Conservation (phyloP, 53 echinoderm and acorn worm species). For the Henricia sp. region DNA sequence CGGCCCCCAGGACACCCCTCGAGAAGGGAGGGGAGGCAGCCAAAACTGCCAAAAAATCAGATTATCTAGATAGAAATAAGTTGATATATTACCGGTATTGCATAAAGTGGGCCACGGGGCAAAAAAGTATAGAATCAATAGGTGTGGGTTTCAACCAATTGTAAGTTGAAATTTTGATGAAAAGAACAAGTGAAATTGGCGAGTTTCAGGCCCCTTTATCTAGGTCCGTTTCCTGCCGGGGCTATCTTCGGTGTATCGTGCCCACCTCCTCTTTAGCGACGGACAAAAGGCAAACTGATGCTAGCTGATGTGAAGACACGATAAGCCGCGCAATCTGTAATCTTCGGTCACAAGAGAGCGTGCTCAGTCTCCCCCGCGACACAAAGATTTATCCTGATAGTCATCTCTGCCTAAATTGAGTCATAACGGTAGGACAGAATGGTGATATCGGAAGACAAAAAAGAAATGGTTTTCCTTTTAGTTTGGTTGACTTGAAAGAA, state of each 20-base stretch:
- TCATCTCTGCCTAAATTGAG: slow-evolving; percentile 22
- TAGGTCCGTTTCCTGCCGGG: slow-evolving; percentile 23
- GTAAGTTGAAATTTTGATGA: no score
- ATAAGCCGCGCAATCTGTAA: slow-evolving; percentile 49
- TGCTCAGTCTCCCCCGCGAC: slow-evolving; percentile 16
- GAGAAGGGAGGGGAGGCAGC: no score
- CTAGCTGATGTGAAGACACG: slow-evolving; percentile 1
- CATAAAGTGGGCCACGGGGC: no score
- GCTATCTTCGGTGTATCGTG: slow-evolving; percentile 52
- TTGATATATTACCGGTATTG: no score
- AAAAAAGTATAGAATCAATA: no score
- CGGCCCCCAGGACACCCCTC: no score
- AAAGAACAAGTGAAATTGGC: no score
- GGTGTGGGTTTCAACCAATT: no score
- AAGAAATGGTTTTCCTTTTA: neutral
- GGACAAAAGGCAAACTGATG: slow-evolving; percentile 40
- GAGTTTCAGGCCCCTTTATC: no score
- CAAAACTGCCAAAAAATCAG: no score
- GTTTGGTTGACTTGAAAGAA: neutral
- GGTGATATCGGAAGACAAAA: neutral
- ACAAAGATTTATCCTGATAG: slow-evolving; percentile 45
- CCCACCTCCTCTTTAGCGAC: slow-evolving; percentile 54
- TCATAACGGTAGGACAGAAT: slow-evolving; percentile 15
- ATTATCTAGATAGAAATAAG: no score
- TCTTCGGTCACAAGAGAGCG: slow-evolving; percentile 19